Conservation (phyloP, 2,797 vertebrate species). For the Clarias laeviceps region DNA sequence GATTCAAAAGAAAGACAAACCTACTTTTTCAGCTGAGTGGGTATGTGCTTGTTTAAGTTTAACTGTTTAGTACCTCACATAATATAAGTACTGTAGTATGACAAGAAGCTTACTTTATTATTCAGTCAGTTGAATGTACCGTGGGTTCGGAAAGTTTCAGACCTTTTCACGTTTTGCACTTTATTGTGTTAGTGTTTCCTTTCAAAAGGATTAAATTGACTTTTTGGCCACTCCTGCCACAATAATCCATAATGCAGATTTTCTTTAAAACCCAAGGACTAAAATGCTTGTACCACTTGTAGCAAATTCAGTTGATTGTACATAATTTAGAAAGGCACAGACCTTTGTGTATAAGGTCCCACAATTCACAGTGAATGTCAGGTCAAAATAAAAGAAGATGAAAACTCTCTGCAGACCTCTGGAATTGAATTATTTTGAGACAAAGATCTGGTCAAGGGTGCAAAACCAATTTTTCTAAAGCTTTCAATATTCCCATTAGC, state of each 20-base stretch:
- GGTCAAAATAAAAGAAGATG: not conserved
- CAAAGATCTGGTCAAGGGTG: not conserved
- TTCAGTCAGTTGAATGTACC: not conserved
- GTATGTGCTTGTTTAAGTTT: not conserved
- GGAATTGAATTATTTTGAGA: not conserved
- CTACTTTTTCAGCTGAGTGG: not conserved
- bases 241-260: not conserved
- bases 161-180: not conserved
- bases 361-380: not conserved
- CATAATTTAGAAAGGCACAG: not conserved
- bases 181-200: not conserved
- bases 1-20: not conserved
- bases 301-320: not conserved
- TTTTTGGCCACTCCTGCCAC: not conserved
- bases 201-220: not conserved
- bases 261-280: not conserved
- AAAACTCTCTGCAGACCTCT: not conserved
- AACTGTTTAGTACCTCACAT: not conserved
- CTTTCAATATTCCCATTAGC: not conserved
- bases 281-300: not conserved
- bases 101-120: not conserved
- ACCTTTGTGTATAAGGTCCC: not conserved
- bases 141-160: not conserved
- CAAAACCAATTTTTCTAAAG: conserved; percentile 5
- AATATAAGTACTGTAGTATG: not conserved